Evolutionary conservation across 2,113 vertebrate genomes (phyloP).

Genomic region (Phalacrocorax brasilianus): DNA sequence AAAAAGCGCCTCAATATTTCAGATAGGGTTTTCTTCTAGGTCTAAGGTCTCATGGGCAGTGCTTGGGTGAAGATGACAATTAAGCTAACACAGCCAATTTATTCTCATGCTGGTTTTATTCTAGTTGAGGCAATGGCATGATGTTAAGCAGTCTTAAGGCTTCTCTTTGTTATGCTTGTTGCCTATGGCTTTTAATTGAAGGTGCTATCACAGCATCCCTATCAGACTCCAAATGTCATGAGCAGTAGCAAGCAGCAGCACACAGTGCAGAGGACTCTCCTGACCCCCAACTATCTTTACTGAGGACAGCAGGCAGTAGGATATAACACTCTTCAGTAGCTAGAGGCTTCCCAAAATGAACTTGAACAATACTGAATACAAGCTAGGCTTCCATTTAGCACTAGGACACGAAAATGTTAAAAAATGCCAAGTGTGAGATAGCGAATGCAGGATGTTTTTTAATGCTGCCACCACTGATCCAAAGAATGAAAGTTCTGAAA

Average conservation of each 20-base stretch:
- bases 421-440: neutral
- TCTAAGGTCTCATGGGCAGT: neutral
- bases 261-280: neutral
- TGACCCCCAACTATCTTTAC: neutral
- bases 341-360: conserved; percentile 23
- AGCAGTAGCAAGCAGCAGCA: neutral
- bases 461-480: neutral
- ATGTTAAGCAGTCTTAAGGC: conserved; percentile 16
- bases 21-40: neutral
- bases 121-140: neutral
- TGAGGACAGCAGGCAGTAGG: neutral
- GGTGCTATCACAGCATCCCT: neutral
- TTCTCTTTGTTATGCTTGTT: conserved; percentile 8
- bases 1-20: neutral
- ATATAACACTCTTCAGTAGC: neutral
- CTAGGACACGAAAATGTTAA: neutral
- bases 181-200: conserved; percentile 21
- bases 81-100: conserved; percentile 1
- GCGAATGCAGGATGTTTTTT: neutral
- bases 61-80: conserved; percentile 7
- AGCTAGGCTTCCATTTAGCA: neutral
- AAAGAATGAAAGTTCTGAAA: conserved; percentile 38
- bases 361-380: neutral
- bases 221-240: neutral
- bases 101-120: conserved; percentile 21